Evolutionary conservation across 1,140 invertebrate genomes (phyloP), one percentile per base, ranked within the genome.

Genomic region (Holcopasites calliopsidis): DNA sequence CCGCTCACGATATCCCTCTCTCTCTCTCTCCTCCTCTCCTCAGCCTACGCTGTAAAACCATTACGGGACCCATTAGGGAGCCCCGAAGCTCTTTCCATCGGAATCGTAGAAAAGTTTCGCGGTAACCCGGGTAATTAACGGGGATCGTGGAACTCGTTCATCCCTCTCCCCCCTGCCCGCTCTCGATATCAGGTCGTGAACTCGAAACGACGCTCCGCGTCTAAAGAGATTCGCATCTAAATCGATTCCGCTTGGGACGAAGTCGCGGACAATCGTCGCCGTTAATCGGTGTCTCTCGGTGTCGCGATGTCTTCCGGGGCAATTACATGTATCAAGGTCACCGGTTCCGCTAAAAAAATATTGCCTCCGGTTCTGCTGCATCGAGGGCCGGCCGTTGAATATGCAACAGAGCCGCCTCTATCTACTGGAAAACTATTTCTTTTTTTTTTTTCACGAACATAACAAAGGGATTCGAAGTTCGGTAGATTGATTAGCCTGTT

Each of bases 71-170:
- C 77, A 86, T 86, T 86, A 85, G 74, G 55, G 76, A 77, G 62
- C 69, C 68, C 38, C 66, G 55, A 70, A 78, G 65, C 82, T 83
- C 79, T 82, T 80, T 75, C 68, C 72, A 38, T 80, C 49, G 81
- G 57, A 74, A 83, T 86, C 82, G 77, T 77, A 79, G 80, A 83
- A 82, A 85, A 83, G 77, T 85, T 85, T 83, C 77, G 80, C 77
- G 72, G 83, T 80, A 83, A 83, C 71, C 65, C 76, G 75, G 78
- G 76, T 86, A 86, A 86, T 86, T 85, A 86, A 86, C 70, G 80
- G 83, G 77, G 68, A n/a, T 62, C 72, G 77, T 80, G 72, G 73
- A 84, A 83, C 79, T 84, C 79, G 82, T 82, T 76, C 77, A 69
- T 80, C 72, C 77, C 71, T 83, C 75, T 74, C 71, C 62, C 57